These are phyloP conservation scores for Heliopora coerulea DNA, from an alignment of 92 coral and sea anemone species.

Conservation along the genomic window DNA sequence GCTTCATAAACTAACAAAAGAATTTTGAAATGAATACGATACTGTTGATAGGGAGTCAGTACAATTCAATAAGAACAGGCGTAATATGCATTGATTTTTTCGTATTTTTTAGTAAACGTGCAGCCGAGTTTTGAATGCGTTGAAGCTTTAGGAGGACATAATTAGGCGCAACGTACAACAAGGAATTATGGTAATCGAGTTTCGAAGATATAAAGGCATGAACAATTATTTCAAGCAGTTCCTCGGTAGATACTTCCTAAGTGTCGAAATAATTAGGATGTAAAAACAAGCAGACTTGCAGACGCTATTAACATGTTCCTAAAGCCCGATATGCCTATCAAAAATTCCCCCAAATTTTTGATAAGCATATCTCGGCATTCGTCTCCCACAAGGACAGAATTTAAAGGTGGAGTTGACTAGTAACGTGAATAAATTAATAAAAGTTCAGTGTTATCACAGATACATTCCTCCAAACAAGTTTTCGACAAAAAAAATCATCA, in stretches of 20 bases:
- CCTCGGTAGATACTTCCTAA: background rate
- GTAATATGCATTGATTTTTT: slow-evolving; percentile 19
- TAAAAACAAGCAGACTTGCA: too few species aligned
- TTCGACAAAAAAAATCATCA: background rate
- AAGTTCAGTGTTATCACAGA: too few species aligned
- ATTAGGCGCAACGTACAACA: slow-evolving; percentile 24
- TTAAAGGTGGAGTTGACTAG: too few species aligned
- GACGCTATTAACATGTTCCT: too few species aligned
- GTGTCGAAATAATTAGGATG: too few species aligned
- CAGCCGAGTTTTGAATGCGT: slow-evolving; percentile 32
- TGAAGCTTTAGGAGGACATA: slow-evolving; percentile 30
- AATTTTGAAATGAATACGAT: slow-evolving; percentile 14
- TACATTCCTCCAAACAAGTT: too few species aligned
- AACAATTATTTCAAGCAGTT: slow-evolving; percentile 5
- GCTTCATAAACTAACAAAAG: slow-evolving; percentile 7
- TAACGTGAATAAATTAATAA: too few species aligned
- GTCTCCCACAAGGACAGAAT: too few species aligned
- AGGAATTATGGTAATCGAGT: slow-evolving; percentile 5
- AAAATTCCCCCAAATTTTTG: too few species aligned
- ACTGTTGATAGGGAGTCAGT: slow-evolving; percentile 32
- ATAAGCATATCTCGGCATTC: too few species aligned
- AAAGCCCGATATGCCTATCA: too few species aligned
- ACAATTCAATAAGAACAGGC: slow-evolving; percentile 24
- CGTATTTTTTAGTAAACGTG: slow-evolving; percentile 17
- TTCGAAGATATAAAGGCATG: slow-evolving; percentile 31